Base-by-base conservation (phyloP, 2,113 vertebrate species). In the Notarius lentiginosus region DNA sequence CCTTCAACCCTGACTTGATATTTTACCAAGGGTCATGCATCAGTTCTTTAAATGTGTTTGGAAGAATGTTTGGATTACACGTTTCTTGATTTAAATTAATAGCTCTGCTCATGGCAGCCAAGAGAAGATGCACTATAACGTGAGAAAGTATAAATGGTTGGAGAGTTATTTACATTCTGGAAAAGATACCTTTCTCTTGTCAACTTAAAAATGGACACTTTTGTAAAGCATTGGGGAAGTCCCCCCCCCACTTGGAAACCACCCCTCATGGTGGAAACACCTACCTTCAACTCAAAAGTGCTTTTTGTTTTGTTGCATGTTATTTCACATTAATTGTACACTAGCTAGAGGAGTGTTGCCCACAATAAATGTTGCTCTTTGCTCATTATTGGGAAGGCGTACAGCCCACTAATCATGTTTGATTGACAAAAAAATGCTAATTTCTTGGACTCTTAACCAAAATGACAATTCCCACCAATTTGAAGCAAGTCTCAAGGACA, bases 1-100 rank as follows among this genome's bases (percentile, higher is more conserved):
- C 79, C 56, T 61, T 61, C 47, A 81, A 81, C 79, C 79, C 30
- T 81, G 10, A 60, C 56, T 9, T 24, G 30, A 61, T 81, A 61
- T 60, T 22, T 61, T 18, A 11, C 49, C 49, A 76, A 12, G 12
- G 5, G 12, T 76, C 73, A 53, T 24, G 41, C 24, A n/a, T 77
- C 24, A 55, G 55, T 77, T 15, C 49, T 53, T 80, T 2, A 80
- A 22, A 80, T 55, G 11, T 27, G 5, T 7, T 10, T 58, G 49
- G 5, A 56, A n/a, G 10, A 81, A 61, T 18, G 24, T 22, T 61
- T 41, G 8, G 30, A 58, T 56, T 27, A 18, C 24, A 27, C 9
- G 41, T 53, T 11, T 79, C n/a, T 30, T 22, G 30, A 8, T 56
- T 79, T 17, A 27, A 3, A 58, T 24, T 17, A 30, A 56, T 56